phyloP scores from a whole-genome alignment of 2,797 vertebrate genomes.

The Micrastur ruficollis region DNA sequence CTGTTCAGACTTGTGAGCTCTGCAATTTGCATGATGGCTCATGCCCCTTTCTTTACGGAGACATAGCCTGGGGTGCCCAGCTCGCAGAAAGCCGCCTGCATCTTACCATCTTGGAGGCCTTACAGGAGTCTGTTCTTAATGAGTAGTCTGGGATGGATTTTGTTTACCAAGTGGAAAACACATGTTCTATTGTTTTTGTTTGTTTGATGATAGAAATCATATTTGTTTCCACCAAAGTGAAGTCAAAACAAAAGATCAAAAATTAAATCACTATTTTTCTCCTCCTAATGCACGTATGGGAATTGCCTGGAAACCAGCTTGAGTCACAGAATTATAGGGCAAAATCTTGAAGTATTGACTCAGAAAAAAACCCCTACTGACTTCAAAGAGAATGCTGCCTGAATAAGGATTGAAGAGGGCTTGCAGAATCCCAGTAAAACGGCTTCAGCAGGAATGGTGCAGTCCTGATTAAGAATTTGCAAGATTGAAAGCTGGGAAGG shows the following conservation, averaged over 20 bases:
- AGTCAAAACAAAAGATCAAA: conserved; percentile 39
- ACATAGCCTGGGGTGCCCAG: not conserved
- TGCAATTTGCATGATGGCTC: not conserved
- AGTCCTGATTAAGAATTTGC: not conserved
- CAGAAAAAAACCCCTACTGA: not conserved
- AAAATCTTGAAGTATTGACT: not conserved
- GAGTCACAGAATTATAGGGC: not conserved
- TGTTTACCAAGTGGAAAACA: conserved; percentile 51
- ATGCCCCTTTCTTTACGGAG: not conserved
- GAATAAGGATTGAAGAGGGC: not conserved
- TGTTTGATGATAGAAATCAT: conserved; percentile 29
- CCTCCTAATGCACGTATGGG: not conserved
- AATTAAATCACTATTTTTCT: conserved; percentile 13
- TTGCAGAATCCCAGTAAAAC: not conserved
- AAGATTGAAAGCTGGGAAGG: not conserved
- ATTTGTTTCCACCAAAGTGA: conserved; percentile 29
- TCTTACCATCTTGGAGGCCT: not conserved
- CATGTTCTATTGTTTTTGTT: conserved; percentile 44
- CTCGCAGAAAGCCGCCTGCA: not conserved
- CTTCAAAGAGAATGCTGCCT: not conserved
- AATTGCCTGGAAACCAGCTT: conserved; percentile 11
- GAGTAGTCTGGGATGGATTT: not conserved
- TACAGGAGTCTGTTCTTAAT: conserved; percentile 8
- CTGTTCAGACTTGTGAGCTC: not conserved
- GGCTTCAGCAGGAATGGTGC: not conserved